Base-by-base conservation (phyloP, 64 coral and sea anemone species). In the Cladopsammia gracilis region DNA sequence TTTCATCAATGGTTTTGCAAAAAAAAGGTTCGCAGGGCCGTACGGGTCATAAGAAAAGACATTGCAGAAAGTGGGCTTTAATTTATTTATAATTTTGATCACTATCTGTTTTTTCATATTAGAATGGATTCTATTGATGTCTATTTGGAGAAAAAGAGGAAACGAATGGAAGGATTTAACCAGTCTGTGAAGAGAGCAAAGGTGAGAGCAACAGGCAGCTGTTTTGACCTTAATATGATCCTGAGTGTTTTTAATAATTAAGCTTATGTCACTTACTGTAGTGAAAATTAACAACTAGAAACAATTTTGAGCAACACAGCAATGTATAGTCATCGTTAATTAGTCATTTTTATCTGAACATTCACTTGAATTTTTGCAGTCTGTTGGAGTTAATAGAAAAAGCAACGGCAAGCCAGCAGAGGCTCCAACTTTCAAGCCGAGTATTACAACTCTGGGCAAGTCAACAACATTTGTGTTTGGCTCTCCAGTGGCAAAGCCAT, bases 51-150 rank as follows among this genome's bases (percentile, higher is more conserved):
- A 34, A 34, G 34, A 34, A 34, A 34, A 1, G 34, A 34, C 34
- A 34, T 34, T 34, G 34, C 34, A 34, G 34, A 2, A 34, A 34
- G 34, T 34, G 34, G 34, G 34, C 34, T 34, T 34, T 34, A 34
- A 34, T 34, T 34, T 34, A 34, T 34, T 34, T 34, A 34, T 2
- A 34, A 34, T 34, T 34, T 34, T 34, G 2, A 34, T 34, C 34
- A 2, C 18, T 58, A 9, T 49, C 66, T 49, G 24, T 10, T 25
- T 15, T 48, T 65, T 14, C 18, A 10, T 75, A 90, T 12, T 26
- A 97, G 96, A 66, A 94, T 97, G 96, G 96, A 97, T 73, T 97
- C 96, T 13, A 97, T 97, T 52, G 96, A 97, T 91, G 92, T 97
- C 2, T 97, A 97, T 89, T 70, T 97, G 54, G 92, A 90, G 70